Evolutionary conservation across 2,888 invertebrate species (phyloP), one percentile per base, ranked within the genome.

Genomic region (Micropterix aruncella): DNA sequence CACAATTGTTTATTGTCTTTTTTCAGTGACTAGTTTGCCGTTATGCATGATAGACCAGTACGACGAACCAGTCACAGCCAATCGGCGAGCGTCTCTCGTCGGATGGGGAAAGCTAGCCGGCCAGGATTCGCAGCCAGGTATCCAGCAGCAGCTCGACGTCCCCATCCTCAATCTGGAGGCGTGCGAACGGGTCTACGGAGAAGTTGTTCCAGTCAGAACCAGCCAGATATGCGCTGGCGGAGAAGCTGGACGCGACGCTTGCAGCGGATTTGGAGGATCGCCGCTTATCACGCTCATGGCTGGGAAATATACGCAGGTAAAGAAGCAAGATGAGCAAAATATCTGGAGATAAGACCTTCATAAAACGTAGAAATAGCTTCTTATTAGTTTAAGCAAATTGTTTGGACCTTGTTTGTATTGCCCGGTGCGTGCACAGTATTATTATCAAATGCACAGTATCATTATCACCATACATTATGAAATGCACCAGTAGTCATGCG

Each of bases 211-310:
- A 47, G 74, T 75, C 40, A 70, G 73, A 18, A 66, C 66, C 48
- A 76, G 77, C 2, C 81, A 83, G 16, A 62, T 84, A 47, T 85
- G 85, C 53, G 83, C 82, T 1, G 87, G 87, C 0, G 86, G 84
- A 0, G 81, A 83, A 51, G 69, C 69, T 50, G 80, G 80, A 14
- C 76, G 74, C 50, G 86, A 86, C 56, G 86, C 85, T 0, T 87
- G 87, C 51, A 79, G 83, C 7, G 86, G 86, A 3, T 87, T 84
- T 53, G 86, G 83, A 2, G 87, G 87, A 2, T 82, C 85, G 1
- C 86, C 87, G 0, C 61, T 87, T 2, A 58, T 86, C 43, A 61
- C 79, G 2, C 70, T 66, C 47, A 74, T 79, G 51, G 75, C 76
- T 49, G 77, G 77, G 17, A 73, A 73, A 37, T 74, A 73, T 58